Conservation (phyloP, 2,888 invertebrate genomes). For the Ochropleura leucogaster region DNA sequence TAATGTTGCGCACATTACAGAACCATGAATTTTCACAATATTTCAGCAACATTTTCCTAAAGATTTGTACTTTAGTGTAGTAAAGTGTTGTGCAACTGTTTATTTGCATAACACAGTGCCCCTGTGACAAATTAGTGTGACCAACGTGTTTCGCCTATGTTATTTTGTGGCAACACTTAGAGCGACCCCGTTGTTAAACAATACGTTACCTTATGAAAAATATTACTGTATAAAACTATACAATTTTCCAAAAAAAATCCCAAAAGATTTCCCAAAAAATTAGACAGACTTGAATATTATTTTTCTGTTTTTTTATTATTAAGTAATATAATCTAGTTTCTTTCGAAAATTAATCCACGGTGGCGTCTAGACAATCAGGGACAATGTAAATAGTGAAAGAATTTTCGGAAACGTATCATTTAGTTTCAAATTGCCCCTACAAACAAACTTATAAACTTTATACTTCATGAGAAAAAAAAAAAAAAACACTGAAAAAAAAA, state of each 20-base stretch:
- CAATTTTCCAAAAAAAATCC: too few species aligned
- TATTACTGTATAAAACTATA: too few species aligned
- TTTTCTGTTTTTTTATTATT: not conserved
- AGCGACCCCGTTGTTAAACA: not conserved
- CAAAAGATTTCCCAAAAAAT: not conserved
- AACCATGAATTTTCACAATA: slow-evolving; percentile 12
- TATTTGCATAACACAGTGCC: slow-evolving; percentile 38
- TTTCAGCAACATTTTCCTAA: slow-evolving; percentile 17
- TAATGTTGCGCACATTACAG: not conserved
- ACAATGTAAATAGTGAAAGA: too few species aligned
- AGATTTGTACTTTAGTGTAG: slow-evolving; percentile 35
- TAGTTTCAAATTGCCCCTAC: too few species aligned
- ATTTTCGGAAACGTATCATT: too few species aligned
- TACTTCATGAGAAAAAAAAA: too few species aligned
- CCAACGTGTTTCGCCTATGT: slow-evolving; percentile 37
- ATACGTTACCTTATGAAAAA: not conserved
- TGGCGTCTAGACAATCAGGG: too few species aligned
- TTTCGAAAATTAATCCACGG: too few species aligned
- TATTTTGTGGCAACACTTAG: slow-evolving; percentile 37
- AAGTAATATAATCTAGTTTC: not conserved
- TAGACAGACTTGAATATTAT: too few species aligned
- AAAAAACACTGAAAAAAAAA: too few species aligned
- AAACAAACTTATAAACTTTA: too few species aligned
- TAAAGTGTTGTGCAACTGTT: slow-evolving; percentile 31
- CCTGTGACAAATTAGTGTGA: slow-evolving; percentile 53